Evolutionary conservation across 2,888 invertebrate genomes (phyloP).

Genomic region (Hedychridium roseum): DNA sequence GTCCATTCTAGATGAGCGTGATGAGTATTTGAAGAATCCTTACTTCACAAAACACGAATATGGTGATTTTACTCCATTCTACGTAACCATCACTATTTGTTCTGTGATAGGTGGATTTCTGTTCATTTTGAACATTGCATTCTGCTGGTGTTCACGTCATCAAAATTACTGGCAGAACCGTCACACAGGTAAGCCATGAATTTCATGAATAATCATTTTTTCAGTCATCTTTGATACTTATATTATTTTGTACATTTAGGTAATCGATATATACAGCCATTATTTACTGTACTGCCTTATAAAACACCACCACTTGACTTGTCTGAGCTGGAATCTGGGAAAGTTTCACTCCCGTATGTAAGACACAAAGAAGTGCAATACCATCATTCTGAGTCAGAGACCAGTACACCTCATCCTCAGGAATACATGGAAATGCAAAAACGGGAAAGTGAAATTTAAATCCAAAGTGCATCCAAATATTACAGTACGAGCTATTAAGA

Average conservation of each 20-base stretch:
- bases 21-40: conserved; percentile 71
- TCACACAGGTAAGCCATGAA: conserved; percentile 72
- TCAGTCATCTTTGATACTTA: not conserved
- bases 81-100: conserved; percentile 81
- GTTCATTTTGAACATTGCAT: conserved; percentile 78
- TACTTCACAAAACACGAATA: conserved; percentile 69
- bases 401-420: conserved; percentile 43
- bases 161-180: conserved; percentile 83
- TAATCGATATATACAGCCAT: conserved; percentile 83
- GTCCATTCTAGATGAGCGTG: conserved; percentile 72
- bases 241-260: conserved; percentile 65
- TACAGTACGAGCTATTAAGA: too few species aligned
- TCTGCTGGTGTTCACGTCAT: conserved; percentile 84
- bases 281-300: conserved; percentile 86
- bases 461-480: too few species aligned
- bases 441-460: conserved; percentile 82
- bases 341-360: conserved; percentile 46
- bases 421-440: conserved; percentile 75
- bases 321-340: conserved; percentile 69
- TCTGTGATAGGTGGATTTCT: conserved; percentile 75
- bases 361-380: conserved; percentile 44
- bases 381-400: conserved; percentile 55
- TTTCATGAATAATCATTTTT: not conserved
- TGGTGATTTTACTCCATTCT: conserved; percentile 87
- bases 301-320: conserved; percentile 83